Conservation (phyloP, 2,888 invertebrate species). For the Caenorhabditis afra region DNA sequence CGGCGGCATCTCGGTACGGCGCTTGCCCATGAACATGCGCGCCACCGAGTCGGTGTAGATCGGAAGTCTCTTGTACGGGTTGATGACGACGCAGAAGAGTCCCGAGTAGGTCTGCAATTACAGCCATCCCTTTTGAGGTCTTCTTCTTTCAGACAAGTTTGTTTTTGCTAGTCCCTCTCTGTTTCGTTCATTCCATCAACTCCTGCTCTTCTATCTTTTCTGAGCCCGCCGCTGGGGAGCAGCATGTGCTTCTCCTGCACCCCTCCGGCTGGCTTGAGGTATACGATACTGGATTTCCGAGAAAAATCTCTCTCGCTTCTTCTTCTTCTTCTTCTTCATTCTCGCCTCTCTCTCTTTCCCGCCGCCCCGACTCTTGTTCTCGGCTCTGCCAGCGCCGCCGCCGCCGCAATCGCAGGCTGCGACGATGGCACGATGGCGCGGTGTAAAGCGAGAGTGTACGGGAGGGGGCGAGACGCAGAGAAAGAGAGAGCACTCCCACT, state of each 20-base stretch:
- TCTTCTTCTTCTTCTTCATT: slow-evolving; percentile 12
- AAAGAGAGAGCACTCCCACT: slow-evolving; percentile 34
- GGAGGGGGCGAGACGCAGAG: slow-evolving; percentile 26
- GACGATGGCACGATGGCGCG: neutral
- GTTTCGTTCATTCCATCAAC: neutral
- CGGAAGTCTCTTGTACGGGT: slow-evolving; percentile 80
- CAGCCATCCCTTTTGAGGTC: too few relatives aligned
- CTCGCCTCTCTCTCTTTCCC: neutral
- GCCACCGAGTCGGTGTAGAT: slow-evolving; percentile 79
- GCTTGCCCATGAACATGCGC: slow-evolving; percentile 95
- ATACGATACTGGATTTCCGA: slow-evolving; percentile 13
- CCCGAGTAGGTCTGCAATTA: slow-evolving; percentile 79
- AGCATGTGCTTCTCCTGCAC: slow-evolving; percentile 24
- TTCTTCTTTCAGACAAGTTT: neutral
- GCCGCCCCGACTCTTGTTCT: neutral
- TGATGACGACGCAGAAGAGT: slow-evolving; percentile 80
- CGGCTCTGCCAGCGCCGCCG: neutral
- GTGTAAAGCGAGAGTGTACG: neutral
- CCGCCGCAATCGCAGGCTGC: too few relatives aligned
- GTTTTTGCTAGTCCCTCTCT: neutral
- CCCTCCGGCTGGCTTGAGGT: neutral
- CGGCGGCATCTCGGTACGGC: slow-evolving; percentile 99
- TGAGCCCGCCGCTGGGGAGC: too few relatives aligned
- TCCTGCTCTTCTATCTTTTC: slow-evolving; percentile 8
- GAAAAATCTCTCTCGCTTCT: neutral